Base-by-base conservation (phyloP, 2,888 invertebrate genomes). In the Clostera curtula region DNA sequence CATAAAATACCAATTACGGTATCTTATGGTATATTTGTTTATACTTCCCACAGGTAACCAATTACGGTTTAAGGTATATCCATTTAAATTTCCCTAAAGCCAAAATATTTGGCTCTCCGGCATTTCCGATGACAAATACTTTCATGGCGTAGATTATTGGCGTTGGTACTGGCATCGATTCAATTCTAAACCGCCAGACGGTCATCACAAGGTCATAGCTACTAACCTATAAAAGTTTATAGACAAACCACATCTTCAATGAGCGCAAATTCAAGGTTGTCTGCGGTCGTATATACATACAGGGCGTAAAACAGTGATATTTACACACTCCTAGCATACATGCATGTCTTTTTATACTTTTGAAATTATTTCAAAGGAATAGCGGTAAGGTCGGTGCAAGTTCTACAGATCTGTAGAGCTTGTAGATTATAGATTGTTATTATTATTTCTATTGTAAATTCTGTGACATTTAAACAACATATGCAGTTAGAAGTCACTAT, bases 131-230 rank as follows among this genome's bases (percentile, higher is more conserved):
- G 10, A 8, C 15, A 23, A 14, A 22, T 13, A 7, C 22, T 9
- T 6, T 37, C 29, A 24, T 12, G 37, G 33, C 24, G 31, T 27
- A 48, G 51, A 48, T 48, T 47, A 50, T 43, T 45, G n/a, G n/a
- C n/a, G n/a, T n/a, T 41, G 45, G 43, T 54, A 40, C 61, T 73
- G 73, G 73, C 73, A 67, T 36, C 25, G 43, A 34, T 46, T 64
- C 71, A 70, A 66, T 36, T 40, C 33, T n/a, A n/a, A n/a, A n/a
- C n/a, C 12, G 17, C 13, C 16, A 19, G 36, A 31, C 36, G 38
- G 38, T 34, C 38, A 31, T 44, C 47, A 49, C 69, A 71, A 73
- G 76, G 75, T 72, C 72, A 64, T 38, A 50, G 60, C 50, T 56
- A 56, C 52, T 48, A 43, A 41, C 49, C 43, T 50, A 60, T 61